Conservation (phyloP, 2,797 vertebrate genomes). For the Poeciliopsis gracilis region DNA sequence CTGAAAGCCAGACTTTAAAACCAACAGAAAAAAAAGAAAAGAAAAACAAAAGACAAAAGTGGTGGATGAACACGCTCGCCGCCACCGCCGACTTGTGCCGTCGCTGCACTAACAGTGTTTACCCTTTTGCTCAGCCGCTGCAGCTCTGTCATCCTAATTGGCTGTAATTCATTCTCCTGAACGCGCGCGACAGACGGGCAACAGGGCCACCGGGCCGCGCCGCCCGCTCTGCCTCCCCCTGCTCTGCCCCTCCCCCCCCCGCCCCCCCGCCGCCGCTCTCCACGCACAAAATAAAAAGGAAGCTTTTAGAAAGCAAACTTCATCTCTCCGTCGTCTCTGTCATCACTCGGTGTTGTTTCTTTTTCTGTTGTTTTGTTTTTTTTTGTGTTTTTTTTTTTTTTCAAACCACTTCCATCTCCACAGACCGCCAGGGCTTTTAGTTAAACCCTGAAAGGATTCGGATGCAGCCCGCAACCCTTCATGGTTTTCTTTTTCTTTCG, state of each 20-base stretch:
- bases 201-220: slow-evolving; percentile 31
- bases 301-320: slow-evolving; percentile 43
- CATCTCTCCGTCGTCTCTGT: slow-evolving; percentile 26
- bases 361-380: slow-evolving; percentile 16
- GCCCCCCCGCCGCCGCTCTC: slow-evolving; percentile 24
- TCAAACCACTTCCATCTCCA: slow-evolving; percentile 1
- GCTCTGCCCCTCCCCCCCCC: no score
- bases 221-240: neutral
- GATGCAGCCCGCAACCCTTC: slow-evolving; percentile 38
- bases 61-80: neutral
- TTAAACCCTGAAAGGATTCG: slow-evolving; percentile 48
- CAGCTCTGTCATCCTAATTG: slow-evolving; percentile 59
- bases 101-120: slow-evolving; percentile 52
- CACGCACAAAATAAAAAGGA: slow-evolving; percentile 24
- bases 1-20: neutral
- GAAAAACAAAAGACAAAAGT: no score
- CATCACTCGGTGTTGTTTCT: slow-evolving; percentile 27
- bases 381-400: slow-evolving; percentile 10
- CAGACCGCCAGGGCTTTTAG: slow-evolving; percentile 43
- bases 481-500: slow-evolving; percentile 17
- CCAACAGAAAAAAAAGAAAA: neutral
- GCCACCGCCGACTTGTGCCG: slow-evolving; percentile 28
- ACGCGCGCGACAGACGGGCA: slow-evolving; percentile 59
- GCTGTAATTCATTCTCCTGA: slow-evolving; percentile 62
- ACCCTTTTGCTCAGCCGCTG: slow-evolving; percentile 54